Evolutionary conservation across 1,140 invertebrate genomes (phyloP).

Genomic region (Cherax destructor): DNA sequence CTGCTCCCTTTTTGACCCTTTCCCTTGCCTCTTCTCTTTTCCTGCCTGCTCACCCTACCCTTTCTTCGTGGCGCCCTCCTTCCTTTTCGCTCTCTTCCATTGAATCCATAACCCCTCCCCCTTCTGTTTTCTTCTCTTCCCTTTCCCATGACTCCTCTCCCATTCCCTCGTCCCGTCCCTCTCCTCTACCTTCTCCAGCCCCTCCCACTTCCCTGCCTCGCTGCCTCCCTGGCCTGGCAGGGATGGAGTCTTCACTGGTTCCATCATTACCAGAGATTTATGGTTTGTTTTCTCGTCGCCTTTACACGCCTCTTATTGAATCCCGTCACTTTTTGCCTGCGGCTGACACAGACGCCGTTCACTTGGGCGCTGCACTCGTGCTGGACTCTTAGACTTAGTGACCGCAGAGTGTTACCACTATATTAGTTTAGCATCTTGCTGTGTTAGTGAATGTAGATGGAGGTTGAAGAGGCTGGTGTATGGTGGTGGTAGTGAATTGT

Average conservation of each 20-base stretch:
- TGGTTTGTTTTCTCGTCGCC: slow-evolving; percentile 44
- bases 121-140: background rate
- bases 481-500: background rate
- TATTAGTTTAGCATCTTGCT: background rate
- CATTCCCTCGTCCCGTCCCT: too few relatives aligned
- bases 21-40: too few relatives aligned
- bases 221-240: background rate
- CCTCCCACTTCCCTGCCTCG: too few relatives aligned
- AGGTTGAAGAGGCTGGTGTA: background rate
- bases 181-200: too few relatives aligned
- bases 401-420: background rate
- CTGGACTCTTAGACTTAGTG: background rate
- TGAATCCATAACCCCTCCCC: background rate
- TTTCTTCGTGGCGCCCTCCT: too few relatives aligned
- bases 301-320: slow-evolving; percentile 53
- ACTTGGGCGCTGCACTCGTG: background rate
- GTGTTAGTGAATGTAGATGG: background rate
- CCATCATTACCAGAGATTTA: slow-evolving; percentile 49
- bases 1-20: too few relatives aligned
- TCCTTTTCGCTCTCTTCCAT: background rate
- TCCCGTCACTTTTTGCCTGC: background rate
- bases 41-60: too few relatives aligned
- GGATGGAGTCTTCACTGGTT: slow-evolving; percentile 27
- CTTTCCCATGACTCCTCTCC: background rate
- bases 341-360: background rate